Evolutionary conservation across 2,888 invertebrate species (phyloP).

Genomic region (Caenorhabditis macrosperma): DNA sequence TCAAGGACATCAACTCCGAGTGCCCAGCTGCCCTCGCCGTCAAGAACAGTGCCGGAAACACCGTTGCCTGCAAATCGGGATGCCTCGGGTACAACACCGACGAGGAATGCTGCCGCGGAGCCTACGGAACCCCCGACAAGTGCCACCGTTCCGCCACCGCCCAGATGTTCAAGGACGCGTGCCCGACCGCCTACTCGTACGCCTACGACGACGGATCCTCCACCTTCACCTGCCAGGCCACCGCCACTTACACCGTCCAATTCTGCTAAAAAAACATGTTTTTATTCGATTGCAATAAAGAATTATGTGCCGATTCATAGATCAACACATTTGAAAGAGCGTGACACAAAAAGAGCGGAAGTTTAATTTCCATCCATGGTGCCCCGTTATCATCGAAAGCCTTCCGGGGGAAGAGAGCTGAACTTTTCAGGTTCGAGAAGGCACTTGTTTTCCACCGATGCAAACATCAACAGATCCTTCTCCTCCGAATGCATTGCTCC

Average conservation of each 20-base stretch:
- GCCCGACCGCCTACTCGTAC: slow-evolving; percentile 83
- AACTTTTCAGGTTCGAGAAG: not conserved
- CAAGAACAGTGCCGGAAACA: slow-evolving; percentile 62
- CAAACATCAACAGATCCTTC: not conserved
- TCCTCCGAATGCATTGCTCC: too few species aligned
- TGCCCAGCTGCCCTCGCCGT: slow-evolving; percentile 59
- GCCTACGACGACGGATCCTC: slow-evolving; percentile 83
- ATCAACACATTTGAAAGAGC: not conserved
- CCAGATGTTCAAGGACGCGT: slow-evolving; percentile 82
- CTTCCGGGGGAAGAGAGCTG: slow-evolving; percentile 4
- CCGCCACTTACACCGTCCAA: slow-evolving; percentile 57
- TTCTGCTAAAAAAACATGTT: slow-evolving; percentile 49
- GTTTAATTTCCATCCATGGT: not conserved
- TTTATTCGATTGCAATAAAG: slow-evolving; percentile 3
- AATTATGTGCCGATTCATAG: slow-evolving; percentile 23
- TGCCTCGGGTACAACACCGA: slow-evolving; percentile 82
- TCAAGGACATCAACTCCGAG: slow-evolving; percentile 57
- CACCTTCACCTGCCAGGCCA: slow-evolving; percentile 82
- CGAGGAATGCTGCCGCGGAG: slow-evolving; percentile 82
- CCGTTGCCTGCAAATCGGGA: slow-evolving; percentile 82
- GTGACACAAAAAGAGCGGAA: slow-evolving; percentile 1
- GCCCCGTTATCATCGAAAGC: not conserved
- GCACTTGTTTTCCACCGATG: not conserved
- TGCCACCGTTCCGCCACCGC: slow-evolving; percentile 78
- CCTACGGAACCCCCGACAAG: slow-evolving; percentile 81